These are phyloP conservation scores for Ochropleura plecta DNA, from an alignment of 2,888 invertebrate genomes.

Conservation along the genomic window DNA sequence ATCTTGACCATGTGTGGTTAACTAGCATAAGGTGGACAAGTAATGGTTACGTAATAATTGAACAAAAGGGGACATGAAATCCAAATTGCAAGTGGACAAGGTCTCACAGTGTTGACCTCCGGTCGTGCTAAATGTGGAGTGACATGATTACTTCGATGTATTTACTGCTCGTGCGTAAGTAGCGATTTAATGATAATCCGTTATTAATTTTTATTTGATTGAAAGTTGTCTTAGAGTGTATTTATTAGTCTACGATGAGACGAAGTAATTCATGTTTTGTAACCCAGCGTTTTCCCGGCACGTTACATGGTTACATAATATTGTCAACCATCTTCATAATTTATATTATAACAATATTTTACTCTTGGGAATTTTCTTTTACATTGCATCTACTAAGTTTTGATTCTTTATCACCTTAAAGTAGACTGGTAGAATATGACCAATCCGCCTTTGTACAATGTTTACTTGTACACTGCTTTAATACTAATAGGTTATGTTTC, in stretches of 20 bases:
- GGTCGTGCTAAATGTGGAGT: conserved; percentile 68
- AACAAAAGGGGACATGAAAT: conserved; percentile 77
- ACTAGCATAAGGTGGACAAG: conserved; percentile 78
- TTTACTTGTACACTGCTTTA: not conserved
- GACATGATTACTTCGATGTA: conserved; percentile 69
- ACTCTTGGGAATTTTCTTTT: no score
- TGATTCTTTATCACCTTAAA: no score
- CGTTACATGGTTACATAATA: not conserved
- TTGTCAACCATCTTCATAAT: not conserved
- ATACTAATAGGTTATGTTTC: not conserved
- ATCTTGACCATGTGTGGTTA: conserved; percentile 71
- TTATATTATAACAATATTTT: not conserved
- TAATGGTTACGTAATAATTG: conserved; percentile 72
- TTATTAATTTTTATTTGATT: conserved; percentile 17
- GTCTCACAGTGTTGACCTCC: conserved; percentile 71
- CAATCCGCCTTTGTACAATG: no score
- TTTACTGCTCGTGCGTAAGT: conserved; percentile 61
- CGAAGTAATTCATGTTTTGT: not conserved
- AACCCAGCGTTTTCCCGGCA: not conserved
- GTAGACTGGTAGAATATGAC: no score
- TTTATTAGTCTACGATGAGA: not conserved
- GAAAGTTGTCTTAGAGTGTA: not conserved
- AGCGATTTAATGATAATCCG: conserved; percentile 40
- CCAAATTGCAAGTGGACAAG: conserved; percentile 77
- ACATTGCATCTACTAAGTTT: no score